Conservation (phyloP, 2,113 vertebrate species). For the Trachemys scripta region DNA sequence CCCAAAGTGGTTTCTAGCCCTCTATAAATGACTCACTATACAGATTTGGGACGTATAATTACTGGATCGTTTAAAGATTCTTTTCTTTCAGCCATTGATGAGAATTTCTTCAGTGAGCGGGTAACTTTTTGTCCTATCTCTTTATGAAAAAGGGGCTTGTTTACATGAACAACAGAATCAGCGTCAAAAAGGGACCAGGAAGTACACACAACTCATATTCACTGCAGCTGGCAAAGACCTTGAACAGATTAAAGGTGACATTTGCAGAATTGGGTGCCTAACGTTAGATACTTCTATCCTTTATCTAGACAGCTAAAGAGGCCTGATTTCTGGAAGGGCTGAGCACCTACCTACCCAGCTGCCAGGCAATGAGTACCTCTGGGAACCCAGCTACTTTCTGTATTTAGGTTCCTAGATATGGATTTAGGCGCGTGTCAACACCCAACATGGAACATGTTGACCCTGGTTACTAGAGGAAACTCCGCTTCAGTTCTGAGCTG, state of each 20-base stretch:
- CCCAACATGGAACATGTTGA: background rate
- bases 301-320: background rate
- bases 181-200: background rate
- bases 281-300: background rate
- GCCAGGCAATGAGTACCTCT: background rate
- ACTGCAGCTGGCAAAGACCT: background rate
- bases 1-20: background rate
- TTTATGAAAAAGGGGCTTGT: background rate
- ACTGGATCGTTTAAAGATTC: background rate
- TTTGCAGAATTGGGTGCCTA: background rate
- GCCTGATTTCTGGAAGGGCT: background rate
- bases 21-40: background rate
- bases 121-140: background rate
- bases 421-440: background rate
- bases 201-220: background rate
- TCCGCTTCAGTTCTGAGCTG: background rate
- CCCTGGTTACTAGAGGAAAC: background rate
- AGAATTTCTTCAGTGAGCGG: background rate
- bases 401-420: background rate
- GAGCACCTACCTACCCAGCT: background rate
- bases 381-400: background rate
- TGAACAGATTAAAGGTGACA: background rate
- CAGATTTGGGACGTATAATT: background rate
- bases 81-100: background rate
- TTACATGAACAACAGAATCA: background rate